Conservation (phyloP, 2,888 invertebrate species). For the Melieria crassipennis region DNA sequence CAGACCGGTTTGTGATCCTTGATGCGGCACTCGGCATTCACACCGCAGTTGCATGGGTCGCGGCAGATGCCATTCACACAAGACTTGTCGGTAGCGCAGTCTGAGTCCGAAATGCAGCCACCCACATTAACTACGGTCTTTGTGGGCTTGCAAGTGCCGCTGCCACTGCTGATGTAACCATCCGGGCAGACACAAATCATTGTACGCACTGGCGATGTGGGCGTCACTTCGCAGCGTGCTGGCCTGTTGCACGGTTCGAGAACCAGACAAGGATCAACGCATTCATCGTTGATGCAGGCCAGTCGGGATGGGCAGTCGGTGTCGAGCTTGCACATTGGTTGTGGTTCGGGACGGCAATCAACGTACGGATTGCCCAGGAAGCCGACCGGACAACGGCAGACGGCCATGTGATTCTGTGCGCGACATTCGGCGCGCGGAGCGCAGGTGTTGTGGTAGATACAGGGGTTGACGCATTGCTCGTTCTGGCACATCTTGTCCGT, state of each 20-base stretch:
- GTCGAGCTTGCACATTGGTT: constrained; percentile 82
- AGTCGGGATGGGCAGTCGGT: constrained; percentile 81
- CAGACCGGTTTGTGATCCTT: constrained; percentile 88
- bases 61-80: constrained; percentile 83
- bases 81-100: constrained; percentile 81
- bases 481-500: constrained; percentile 85
- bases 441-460: constrained; percentile 80
- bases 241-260: constrained; percentile 83
- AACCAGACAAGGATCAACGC: constrained; percentile 83
- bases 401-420: constrained; percentile 82
- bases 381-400: constrained; percentile 85
- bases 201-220: constrained; percentile 84
- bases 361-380: constrained; percentile 84
- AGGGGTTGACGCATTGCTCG: constrained; percentile 86
- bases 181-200: constrained; percentile 91
- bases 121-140: constrained; percentile 72
- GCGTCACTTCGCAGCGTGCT: constrained; percentile 82
- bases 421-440: constrained; percentile 81
- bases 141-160: constrained; percentile 82
- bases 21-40: constrained; percentile 85
- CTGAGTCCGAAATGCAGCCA: constrained; percentile 79
- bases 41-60: constrained; percentile 87
- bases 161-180: constrained; percentile 86
- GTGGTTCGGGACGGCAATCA: constrained; percentile 78
- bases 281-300: constrained; percentile 84